phyloP scores from a whole-genome alignment of 1,140 invertebrate genomes.

The Theocolax elegans region DNA sequence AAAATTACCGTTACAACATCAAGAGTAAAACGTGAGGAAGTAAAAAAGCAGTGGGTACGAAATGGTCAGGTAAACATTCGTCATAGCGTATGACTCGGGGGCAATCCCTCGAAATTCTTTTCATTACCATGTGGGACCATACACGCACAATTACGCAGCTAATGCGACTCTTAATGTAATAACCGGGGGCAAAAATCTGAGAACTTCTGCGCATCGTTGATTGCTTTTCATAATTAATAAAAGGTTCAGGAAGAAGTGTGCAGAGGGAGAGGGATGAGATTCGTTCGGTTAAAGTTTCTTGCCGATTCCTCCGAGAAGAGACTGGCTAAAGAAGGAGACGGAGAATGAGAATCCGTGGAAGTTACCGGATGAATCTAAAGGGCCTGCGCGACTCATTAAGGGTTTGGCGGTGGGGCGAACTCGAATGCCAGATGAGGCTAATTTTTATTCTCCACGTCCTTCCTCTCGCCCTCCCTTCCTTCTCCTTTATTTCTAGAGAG shows the following conservation, averaged over 20 bases:
- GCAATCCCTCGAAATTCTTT: not conserved
- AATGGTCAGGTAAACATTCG: too few species aligned
- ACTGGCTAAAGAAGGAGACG: too few species aligned
- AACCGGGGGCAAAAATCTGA: not conserved
- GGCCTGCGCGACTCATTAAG: slow-evolving; percentile 39
- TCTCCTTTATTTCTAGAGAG: not conserved
- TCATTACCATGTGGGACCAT: not conserved
- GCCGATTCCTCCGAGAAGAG: too few species aligned
- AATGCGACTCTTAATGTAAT: not conserved
- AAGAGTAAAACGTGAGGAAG: too few species aligned
- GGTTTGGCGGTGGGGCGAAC: slow-evolving; percentile 38
- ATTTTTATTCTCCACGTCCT: slow-evolving; percentile 41
- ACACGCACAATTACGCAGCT: not conserved
- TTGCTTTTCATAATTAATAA: not conserved
- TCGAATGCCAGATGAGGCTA: slow-evolving; percentile 48
- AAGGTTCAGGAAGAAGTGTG: not conserved
- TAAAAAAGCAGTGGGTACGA: too few species aligned
- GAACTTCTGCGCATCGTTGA: not conserved
- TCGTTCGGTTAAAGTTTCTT: too few species aligned
- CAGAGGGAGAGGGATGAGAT: not conserved
- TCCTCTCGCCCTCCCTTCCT: not conserved
- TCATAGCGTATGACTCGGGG: not conserved
- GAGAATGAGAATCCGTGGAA: not conserved
- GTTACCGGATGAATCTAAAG: not conserved
- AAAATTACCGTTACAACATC: too few species aligned